These are phyloP conservation scores for Mythimna vitellina DNA, from an alignment of 2,888 invertebrate species.

Conservation along the genomic window DNA sequence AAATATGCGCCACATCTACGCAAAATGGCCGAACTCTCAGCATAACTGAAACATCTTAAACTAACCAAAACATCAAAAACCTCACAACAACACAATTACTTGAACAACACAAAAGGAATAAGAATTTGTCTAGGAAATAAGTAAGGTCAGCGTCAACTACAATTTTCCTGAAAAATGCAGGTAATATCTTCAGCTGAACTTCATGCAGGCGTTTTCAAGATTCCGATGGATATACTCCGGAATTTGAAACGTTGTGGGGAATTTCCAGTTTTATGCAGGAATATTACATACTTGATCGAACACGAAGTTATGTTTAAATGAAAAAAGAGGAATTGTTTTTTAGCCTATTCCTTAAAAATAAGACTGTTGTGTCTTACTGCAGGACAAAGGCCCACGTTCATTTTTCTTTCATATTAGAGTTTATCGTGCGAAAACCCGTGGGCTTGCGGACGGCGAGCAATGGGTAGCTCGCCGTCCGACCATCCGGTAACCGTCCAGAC, in stretches of 20 bases:
- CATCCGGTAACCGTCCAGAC: too few relatives aligned
- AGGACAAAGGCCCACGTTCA: too few relatives aligned
- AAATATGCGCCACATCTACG: too few relatives aligned
- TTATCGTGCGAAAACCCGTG: too few relatives aligned
- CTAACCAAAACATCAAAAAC: too few relatives aligned
- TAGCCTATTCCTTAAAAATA: not conserved
- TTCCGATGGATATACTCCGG: slow-evolving; percentile 48
- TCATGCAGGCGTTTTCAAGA: slow-evolving; percentile 58
- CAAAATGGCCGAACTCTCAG: too few relatives aligned
- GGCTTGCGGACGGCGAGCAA: too few relatives aligned
- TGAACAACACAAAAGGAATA: not conserved
- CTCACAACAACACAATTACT: not conserved
- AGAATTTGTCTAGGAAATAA: slow-evolving; percentile 24
- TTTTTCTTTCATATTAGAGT: too few relatives aligned
- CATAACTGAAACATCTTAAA: too few relatives aligned
- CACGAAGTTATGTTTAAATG: not conserved
- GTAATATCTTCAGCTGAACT: slow-evolving; percentile 62
- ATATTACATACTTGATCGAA: slow-evolving; percentile 23
- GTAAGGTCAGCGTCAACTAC: slow-evolving; percentile 37
- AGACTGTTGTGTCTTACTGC: too few relatives aligned
- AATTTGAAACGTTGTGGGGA: slow-evolving; percentile 36
- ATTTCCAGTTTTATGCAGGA: slow-evolving; percentile 35
- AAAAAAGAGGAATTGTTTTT: not conserved
- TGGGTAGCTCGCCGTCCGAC: too few relatives aligned
- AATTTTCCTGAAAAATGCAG: slow-evolving; percentile 60